A percentile compares a stretch with the other conserved stretches of the same genome.
Conservation (phyloP, 1,140 invertebrate species). For the Drosophila bifasciata region DNA sequence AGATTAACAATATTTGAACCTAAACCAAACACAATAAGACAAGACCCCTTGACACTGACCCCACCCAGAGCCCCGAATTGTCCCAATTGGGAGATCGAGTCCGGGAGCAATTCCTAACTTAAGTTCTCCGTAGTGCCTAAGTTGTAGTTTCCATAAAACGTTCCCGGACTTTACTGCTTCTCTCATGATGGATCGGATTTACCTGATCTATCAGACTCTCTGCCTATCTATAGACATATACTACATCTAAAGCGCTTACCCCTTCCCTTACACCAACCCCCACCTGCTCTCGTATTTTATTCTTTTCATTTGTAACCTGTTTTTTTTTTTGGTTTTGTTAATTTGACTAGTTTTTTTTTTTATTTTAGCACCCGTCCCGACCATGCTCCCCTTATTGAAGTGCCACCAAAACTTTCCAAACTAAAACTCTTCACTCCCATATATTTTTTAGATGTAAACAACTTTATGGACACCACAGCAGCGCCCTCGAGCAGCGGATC, state of each 20-base stretch:
- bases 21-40: no score
- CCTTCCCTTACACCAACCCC: background rate
- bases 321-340: slow-evolving; percentile 7
- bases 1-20: no score
- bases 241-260: no score
- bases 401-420: slow-evolving; percentile 45
- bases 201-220: background rate
- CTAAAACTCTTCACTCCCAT: slow-evolving; percentile 37
- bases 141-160: no score
- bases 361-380: slow-evolving; percentile 2
- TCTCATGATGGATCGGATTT: no score
- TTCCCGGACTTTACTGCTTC: no score
- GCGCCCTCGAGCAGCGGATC: slow-evolving; percentile 22
- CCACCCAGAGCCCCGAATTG: no score
- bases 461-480: slow-evolving; percentile 71
- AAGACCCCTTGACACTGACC: no score
- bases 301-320: background rate
- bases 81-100: no score
- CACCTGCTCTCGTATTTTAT: background rate
- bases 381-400: slow-evolving; percentile 6
- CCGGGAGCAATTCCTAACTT: no score
- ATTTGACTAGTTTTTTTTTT: slow-evolving; percentile 1
- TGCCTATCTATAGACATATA: no score
- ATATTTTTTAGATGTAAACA: slow-evolving; percentile 72
- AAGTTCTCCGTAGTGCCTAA: no score